A percentile compares a stretch with the other conserved stretches of the same genome.
These are phyloP conservation scores for Macrotrachela quadricornifera DNA, from an alignment of 1,140 invertebrate species.

Conservation along the genomic window DNA sequence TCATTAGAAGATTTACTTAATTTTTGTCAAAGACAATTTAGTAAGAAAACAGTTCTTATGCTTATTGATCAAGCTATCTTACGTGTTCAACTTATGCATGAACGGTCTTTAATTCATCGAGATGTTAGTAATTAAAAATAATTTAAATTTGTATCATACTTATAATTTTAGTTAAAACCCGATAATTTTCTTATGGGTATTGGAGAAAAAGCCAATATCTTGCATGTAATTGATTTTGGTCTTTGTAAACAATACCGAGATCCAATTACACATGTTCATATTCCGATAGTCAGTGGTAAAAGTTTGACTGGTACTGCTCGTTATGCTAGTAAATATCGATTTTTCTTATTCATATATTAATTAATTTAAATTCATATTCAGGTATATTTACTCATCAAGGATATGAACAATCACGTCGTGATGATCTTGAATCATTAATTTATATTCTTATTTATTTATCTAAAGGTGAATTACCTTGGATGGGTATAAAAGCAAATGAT, in stretches of 20 bases:
- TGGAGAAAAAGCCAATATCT: background rate
- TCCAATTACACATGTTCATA: slow-evolving; percentile 24
- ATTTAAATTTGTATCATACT: too few relatives aligned
- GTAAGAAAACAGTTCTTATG: background rate
- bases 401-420: background rate
- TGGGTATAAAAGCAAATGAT: slow-evolving; percentile 11
- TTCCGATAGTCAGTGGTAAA: slow-evolving; percentile 35
- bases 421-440: slow-evolving; percentile 9
- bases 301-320: slow-evolving; percentile 31
- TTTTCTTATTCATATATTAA: too few relatives aligned
- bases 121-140: too few relatives aligned
- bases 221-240: background rate
- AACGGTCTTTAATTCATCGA: background rate
- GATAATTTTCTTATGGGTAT: background rate
- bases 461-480: slow-evolving; percentile 9
- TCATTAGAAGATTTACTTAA: background rate
- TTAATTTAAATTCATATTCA: too few relatives aligned
- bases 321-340: too few relatives aligned
- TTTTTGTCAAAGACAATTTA: background rate
- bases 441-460: slow-evolving; percentile 8
- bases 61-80: background rate
- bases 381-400: slow-evolving; percentile 5
- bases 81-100: background rate
- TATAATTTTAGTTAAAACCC: too few relatives aligned
- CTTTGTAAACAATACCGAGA: background rate